phyloP scores from a whole-genome alignment of 2,113 vertebrate species.

The Mionectes macconnelli region DNA sequence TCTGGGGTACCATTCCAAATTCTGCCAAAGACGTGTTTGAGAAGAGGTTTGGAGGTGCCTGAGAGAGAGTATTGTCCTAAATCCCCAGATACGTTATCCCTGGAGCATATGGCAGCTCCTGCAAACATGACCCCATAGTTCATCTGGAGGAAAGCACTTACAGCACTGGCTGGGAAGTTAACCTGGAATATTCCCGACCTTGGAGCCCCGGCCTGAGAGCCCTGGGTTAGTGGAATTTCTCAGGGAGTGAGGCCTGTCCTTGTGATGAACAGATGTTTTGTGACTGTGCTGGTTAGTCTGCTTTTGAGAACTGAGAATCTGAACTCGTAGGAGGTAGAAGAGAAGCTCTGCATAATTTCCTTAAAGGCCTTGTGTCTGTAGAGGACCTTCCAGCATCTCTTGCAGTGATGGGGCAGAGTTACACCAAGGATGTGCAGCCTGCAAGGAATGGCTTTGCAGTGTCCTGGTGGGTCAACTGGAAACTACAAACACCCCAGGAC shows the following conservation, averaged over 20 bases:
- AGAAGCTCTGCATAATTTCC: background rate
- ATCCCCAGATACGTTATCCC: background rate
- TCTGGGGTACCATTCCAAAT: background rate
- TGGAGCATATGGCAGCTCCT: background rate
- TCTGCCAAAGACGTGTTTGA: background rate
- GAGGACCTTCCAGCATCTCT: background rate
- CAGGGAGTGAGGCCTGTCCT: background rate
- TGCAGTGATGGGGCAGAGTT: background rate
- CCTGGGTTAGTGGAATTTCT: background rate
- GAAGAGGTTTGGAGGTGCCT: background rate
- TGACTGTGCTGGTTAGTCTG: background rate
- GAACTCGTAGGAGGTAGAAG: background rate
- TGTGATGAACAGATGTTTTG: background rate
- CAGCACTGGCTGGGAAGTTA: background rate
- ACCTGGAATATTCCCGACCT: background rate
- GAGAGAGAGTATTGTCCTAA: background rate
- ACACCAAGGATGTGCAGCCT: background rate
- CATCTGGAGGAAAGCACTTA: background rate
- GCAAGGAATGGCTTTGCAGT: background rate
- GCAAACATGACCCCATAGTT: background rate
- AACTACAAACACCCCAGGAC: background rate
- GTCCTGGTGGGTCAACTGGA: background rate
- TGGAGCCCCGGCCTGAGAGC: background rate
- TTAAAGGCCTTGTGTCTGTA: background rate
- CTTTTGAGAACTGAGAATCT: background rate